Conservation (phyloP, 2,113 vertebrate species). For the Dicentrarchus labrax region DNA sequence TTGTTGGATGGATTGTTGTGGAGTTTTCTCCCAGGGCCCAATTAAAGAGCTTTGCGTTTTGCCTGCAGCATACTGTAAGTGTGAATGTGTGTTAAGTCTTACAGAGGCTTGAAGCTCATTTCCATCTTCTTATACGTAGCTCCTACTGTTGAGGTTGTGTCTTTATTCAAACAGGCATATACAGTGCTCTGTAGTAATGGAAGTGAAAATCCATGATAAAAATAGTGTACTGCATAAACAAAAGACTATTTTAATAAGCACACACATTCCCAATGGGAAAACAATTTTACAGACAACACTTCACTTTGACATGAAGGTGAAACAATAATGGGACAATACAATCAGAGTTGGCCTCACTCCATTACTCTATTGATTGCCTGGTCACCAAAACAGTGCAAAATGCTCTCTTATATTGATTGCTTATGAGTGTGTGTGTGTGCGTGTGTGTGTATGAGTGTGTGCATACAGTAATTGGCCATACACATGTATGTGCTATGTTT, state of each 20-base stretch:
- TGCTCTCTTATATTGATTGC: conserved; percentile 23
- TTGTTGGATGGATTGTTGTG: conserved; percentile 76
- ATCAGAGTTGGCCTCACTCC: conserved; percentile 15
- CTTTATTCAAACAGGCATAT: conserved; percentile 34
- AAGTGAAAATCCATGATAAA: conserved; percentile 3
- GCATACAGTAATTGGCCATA: neutral
- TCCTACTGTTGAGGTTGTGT: conserved; percentile 20
- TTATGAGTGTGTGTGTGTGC: neutral
- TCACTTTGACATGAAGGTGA: conserved; percentile 17
- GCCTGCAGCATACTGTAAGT: conserved; percentile 52
- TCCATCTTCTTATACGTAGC: conserved; percentile 49
- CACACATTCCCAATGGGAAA: neutral
- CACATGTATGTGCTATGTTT: neutral
- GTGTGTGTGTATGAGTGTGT: neutral
- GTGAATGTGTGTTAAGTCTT: conserved; percentile 61
- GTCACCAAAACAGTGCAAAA: conserved; percentile 16
- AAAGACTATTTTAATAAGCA: neutral
- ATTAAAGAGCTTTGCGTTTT: conserved; percentile 75
- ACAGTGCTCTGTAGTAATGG: neutral
- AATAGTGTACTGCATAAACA: neutral
- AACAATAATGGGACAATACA: conserved; percentile 23
- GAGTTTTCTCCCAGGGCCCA: conserved; percentile 83
- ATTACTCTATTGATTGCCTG: conserved; percentile 36
- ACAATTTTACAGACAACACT: neutral
- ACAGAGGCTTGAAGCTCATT: conserved; percentile 48